Percentiles rank a stretch among this genome's conserved stretches.
These are phyloP conservation scores for Ceramica pisi DNA, from an alignment of 2,888 invertebrate species.

Conservation along the genomic window DNA sequence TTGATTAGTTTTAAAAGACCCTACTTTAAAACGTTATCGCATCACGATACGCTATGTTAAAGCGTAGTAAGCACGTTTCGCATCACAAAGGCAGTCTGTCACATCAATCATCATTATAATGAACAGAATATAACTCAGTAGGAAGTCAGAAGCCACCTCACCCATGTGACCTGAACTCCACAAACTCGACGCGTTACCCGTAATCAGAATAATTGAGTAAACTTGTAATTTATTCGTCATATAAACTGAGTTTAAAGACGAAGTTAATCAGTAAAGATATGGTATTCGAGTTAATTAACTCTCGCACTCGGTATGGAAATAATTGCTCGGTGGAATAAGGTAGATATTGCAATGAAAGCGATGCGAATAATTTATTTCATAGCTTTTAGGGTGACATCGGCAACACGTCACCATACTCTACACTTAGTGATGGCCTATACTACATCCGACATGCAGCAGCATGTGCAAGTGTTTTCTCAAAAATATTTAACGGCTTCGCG, in stretches of 20 bases:
- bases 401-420: too few species aligned
- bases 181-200: constrained; percentile 44
- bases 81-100: too few species aligned
- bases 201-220: constrained; percentile 64
- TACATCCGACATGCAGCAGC: too few species aligned
- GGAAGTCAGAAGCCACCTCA: constrained; percentile 19
- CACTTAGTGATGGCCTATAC: too few species aligned
- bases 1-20: neutral
- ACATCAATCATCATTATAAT: constrained; percentile 5
- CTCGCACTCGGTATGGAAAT: constrained; percentile 75
- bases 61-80: neutral
- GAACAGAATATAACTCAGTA: neutral
- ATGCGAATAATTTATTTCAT: constrained; percentile 23
- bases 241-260: constrained; percentile 71
- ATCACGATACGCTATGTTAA: neutral
- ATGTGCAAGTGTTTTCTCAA: neutral
- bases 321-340: constrained; percentile 70
- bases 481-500: neutral
- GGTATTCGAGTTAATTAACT: constrained; percentile 81
- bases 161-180: constrained; percentile 35
- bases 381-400: too few species aligned
- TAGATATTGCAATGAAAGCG: constrained; percentile 26
- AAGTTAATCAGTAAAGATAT: constrained; percentile 79
- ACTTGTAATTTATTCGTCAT: constrained; percentile 71
- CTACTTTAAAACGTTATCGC: neutral